phyloP scores from a whole-genome alignment of 2,888 invertebrate genomes.

The Papilio elwesi region DNA sequence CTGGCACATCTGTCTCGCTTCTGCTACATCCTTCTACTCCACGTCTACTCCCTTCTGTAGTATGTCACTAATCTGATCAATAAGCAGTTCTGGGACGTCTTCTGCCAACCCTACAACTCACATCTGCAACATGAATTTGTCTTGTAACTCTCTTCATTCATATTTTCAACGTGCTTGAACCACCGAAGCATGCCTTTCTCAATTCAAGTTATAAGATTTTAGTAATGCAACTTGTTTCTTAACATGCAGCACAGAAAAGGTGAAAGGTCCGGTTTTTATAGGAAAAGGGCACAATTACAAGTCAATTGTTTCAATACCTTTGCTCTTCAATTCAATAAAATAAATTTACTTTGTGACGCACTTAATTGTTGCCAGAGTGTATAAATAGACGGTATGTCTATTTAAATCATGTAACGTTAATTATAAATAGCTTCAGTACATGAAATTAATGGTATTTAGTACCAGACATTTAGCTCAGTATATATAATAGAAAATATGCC shows the following conservation, averaged over 20 bases:
- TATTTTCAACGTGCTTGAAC: no score
- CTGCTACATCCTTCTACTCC: no score
- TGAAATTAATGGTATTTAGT: slow-evolving; percentile 33
- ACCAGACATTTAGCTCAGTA: slow-evolving; percentile 21
- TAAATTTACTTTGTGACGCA: slow-evolving; percentile 17
- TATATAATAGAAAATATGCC: slow-evolving; percentile 59
- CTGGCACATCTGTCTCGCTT: no score
- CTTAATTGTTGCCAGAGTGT: slow-evolving; percentile 18
- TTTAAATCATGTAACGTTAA: slow-evolving; percentile 32
- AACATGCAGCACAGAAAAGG: background rate
- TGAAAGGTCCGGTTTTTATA: background rate
- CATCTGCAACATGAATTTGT: no score
- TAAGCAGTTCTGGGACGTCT: no score
- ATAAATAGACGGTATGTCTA: slow-evolving; percentile 28
- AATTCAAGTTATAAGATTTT: no score
- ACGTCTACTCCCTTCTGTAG: no score
- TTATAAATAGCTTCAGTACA: slow-evolving; percentile 32
- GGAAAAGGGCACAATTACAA: background rate
- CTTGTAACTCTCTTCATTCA: no score
- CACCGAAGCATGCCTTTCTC: no score
- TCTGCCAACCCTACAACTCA: no score
- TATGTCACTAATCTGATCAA: no score
- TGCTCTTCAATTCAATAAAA: slow-evolving; percentile 14
- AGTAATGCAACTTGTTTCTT: background rate
- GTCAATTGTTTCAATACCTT: slow-evolving; percentile 20